phyloP scores from a whole-genome alignment of 2,113 vertebrate genomes.

The Lycaon pictus region DNA sequence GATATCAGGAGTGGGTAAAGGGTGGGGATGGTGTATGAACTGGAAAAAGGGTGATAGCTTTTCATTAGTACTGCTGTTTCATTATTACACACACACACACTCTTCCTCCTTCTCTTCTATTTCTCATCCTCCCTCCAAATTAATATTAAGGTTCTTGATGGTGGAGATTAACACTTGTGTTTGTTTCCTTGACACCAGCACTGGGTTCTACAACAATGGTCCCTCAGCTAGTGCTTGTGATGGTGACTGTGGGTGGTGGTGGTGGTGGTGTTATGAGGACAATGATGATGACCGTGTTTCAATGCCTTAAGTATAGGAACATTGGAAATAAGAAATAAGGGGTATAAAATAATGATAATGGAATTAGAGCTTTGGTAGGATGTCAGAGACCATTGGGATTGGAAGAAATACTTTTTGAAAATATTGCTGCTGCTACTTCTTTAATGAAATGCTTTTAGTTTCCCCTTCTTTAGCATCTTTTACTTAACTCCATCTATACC shows the following conservation, averaged over 20 bases:
- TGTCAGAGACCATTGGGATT: background rate
- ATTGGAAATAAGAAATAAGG: background rate
- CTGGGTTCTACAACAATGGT: background rate
- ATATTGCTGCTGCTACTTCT: background rate
- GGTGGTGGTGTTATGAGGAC: background rate
- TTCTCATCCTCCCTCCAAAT: background rate
- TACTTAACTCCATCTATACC: background rate
- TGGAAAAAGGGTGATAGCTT: background rate
- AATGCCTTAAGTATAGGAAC: background rate
- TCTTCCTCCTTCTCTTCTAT: background rate
- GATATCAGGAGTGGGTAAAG: background rate
- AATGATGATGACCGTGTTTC: background rate
- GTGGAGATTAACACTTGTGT: background rate
- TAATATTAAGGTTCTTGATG: background rate
- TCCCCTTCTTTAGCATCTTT: background rate
- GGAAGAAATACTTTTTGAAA: conserved; percentile 42
- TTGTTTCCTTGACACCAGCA: background rate
- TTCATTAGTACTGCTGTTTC: conserved; percentile 2
- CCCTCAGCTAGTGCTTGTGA: background rate
- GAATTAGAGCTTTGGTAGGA: background rate
- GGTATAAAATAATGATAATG: background rate
- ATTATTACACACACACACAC: background rate
- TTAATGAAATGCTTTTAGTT: background rate
- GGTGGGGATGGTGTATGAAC: background rate
- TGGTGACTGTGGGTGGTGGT: background rate